Percentiles rank a stretch among this genome's conserved stretches.
These are phyloP conservation scores for Tipula vernalis DNA, from an alignment of 2,888 invertebrate genomes.

Conservation along the genomic window DNA sequence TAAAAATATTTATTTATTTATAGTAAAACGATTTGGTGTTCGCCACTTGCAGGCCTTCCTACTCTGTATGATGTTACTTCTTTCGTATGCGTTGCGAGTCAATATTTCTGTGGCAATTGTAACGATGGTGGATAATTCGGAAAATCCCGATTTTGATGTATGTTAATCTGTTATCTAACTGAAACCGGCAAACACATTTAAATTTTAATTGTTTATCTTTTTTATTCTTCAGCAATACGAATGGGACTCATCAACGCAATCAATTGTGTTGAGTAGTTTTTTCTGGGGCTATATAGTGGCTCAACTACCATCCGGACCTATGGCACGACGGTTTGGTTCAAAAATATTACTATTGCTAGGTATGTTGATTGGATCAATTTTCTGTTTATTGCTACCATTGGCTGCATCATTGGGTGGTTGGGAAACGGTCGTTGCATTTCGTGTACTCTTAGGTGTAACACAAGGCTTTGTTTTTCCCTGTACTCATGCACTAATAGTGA, in stretches of 20 bases:
- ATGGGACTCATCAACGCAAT: slow-evolving; percentile 40
- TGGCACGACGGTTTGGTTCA: slow-evolving; percentile 57
- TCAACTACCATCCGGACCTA: slow-evolving; percentile 46
- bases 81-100: slow-evolving; percentile 45
- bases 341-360: slow-evolving; percentile 42
- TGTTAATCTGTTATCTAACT: slow-evolving; percentile 10
- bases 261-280: slow-evolving; percentile 44
- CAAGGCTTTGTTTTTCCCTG: slow-evolving; percentile 51
- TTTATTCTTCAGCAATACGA: slow-evolving; percentile 28
- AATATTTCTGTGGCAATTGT: slow-evolving; percentile 56
- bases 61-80: neutral
- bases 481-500: slow-evolving; percentile 47
- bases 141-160: slow-evolving; percentile 36
- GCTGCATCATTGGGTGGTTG: slow-evolving; percentile 49
- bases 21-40: slow-evolving; percentile 16
- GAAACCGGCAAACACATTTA: neutral
- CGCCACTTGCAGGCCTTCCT: neutral
- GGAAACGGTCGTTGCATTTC: slow-evolving; percentile 39
- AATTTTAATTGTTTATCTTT: neutral
- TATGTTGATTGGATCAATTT: slow-evolving; percentile 42
- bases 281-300: slow-evolving; percentile 48
- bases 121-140: slow-evolving; percentile 40
- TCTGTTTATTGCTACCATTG: slow-evolving; percentile 49
- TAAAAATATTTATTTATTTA: neutral
- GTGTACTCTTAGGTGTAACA: slow-evolving; percentile 49